Conservation (phyloP, 2,797 vertebrate genomes). For the Oreonectes daqikongensis region DNA sequence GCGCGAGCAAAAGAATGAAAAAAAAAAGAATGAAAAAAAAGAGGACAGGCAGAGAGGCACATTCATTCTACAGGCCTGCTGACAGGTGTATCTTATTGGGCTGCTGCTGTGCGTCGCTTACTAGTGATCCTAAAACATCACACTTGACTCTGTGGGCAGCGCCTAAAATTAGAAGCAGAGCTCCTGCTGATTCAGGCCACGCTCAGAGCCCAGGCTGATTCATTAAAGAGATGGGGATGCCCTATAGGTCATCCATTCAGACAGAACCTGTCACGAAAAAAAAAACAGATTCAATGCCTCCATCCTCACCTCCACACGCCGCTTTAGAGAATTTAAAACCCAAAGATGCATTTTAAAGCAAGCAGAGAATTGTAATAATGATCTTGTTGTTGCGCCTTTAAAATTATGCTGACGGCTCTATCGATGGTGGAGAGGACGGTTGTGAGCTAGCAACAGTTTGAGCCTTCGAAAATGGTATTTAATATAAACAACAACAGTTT, state of each 20-base stretch:
- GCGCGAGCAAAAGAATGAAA: not conserved
- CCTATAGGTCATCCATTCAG: slow-evolving; percentile 47
- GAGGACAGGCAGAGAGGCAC: not conserved
- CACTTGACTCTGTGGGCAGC: slow-evolving; percentile 30
- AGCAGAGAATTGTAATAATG: not conserved
- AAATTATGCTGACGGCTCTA: not conserved
- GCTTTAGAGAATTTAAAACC: not conserved
- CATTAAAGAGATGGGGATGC: slow-evolving; percentile 52
- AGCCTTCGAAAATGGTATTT: not conserved
- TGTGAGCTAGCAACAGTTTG: not conserved
- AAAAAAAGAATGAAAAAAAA: not conserved
- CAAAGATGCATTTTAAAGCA: slow-evolving; percentile 23
- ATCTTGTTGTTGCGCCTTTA: not conserved
- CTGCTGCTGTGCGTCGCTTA: slow-evolving; percentile 2
- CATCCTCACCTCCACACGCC: not conserved
- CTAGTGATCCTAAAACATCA: slow-evolving; percentile 36
- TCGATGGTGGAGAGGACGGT: not conserved
- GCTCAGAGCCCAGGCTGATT: slow-evolving; percentile 37
- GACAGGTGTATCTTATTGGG: slow-evolving; percentile 40
- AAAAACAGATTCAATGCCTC: slow-evolving; percentile 14
- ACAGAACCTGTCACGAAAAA: slow-evolving; percentile 20
- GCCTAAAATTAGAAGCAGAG: slow-evolving; percentile 49
- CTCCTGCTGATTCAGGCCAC: slow-evolving; percentile 44
- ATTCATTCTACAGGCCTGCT: slow-evolving; percentile 1
- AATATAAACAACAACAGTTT: not conserved